These are phyloP conservation scores for Aurelia aurita DNA, from an alignment of 30 jellyfish, hydroid and myxozoan species.

Conservation along the genomic window DNA sequence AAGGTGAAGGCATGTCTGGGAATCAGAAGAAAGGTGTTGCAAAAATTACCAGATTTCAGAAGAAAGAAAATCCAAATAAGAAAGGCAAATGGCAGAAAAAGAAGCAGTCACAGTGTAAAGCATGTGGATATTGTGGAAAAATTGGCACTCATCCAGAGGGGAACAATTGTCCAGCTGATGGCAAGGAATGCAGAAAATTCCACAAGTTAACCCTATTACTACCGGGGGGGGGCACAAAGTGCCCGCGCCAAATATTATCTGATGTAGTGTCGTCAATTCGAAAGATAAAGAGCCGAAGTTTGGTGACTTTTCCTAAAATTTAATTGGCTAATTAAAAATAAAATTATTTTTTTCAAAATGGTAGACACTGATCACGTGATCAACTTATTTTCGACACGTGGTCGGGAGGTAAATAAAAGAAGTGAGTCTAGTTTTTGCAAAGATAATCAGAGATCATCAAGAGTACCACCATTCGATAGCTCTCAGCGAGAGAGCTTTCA, in stretches of 20 bases:
- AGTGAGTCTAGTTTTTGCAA: too few relatives aligned
- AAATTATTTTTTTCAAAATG: too few relatives aligned
- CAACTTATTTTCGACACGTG: too few relatives aligned
- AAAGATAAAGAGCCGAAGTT: background rate
- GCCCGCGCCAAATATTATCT: too few relatives aligned
- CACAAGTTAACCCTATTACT: conserved; percentile 16
- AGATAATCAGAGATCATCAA: too few relatives aligned
- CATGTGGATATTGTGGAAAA: conserved; percentile 36
- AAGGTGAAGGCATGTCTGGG: conserved; percentile 11
- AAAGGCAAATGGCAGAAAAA: background rate
- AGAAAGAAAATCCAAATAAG: background rate
- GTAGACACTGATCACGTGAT: too few relatives aligned
- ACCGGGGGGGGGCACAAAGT: too few relatives aligned
- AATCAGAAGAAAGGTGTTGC: background rate
- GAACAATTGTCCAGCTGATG: conserved; percentile 18
- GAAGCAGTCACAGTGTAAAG: background rate
- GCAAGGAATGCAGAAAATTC: conserved; percentile 25
- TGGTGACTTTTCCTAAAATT: background rate
- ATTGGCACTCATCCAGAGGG: background rate
- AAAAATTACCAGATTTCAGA: background rate
- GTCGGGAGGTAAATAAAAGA: too few relatives aligned
- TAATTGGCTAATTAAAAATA: too few relatives aligned
- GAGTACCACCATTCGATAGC: too few relatives aligned
- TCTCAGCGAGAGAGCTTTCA: too few relatives aligned
- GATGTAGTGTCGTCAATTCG: too few relatives aligned